Conservation (phyloP, 2,113 vertebrate species). For the Scytalopus superciliaris region DNA sequence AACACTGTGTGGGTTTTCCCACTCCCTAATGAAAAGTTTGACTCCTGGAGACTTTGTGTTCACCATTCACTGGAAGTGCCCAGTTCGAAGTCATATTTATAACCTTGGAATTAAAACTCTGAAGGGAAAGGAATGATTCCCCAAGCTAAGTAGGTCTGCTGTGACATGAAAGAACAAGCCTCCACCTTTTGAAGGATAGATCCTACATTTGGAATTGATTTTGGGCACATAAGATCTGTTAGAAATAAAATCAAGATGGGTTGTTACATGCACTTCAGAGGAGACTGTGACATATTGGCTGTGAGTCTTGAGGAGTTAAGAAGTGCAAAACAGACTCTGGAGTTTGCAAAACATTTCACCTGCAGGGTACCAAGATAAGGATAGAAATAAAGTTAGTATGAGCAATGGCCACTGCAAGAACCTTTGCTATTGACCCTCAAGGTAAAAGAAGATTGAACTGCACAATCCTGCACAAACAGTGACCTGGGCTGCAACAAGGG, state of each 20-base stretch:
- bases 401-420: not conserved
- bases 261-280: not conserved
- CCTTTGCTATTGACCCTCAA: not conserved
- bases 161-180: not conserved
- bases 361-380: not conserved
- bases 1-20: not conserved
- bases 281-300: not conserved
- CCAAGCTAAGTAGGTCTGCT: not conserved
- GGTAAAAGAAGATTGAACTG: not conserved
- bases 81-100: not conserved
- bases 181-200: not conserved
- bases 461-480: not conserved
- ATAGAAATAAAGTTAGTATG: not conserved
- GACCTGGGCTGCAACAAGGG: not conserved
- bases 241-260: slow-evolving; percentile 21
- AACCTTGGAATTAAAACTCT: not conserved
- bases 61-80: not conserved
- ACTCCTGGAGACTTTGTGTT: not conserved
- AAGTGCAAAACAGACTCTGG: not conserved
- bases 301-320: not conserved
- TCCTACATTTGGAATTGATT: not conserved
- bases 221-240: not conserved
- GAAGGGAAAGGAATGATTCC: not conserved
- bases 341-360: not conserved
- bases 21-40: not conserved